phyloP scores from a whole-genome alignment of 2,113 vertebrate genomes.

The Tricholaema leucomelas region DNA sequence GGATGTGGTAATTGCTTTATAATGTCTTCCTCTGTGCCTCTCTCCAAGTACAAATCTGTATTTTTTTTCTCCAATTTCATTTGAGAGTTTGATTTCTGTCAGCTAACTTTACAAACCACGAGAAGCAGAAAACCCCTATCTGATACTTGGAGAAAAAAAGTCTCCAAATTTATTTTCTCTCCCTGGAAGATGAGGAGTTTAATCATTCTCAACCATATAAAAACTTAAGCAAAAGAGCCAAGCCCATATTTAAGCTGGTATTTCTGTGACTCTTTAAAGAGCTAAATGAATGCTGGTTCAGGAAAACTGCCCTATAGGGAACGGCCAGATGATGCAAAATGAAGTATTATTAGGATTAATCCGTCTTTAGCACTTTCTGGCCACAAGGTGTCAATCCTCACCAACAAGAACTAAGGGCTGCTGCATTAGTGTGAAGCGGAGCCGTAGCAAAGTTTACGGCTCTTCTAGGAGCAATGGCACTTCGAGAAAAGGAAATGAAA shows the following conservation, averaged over 20 bases:
- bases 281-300: neutral
- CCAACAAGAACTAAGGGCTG: neutral
- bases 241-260: neutral
- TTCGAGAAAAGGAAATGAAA: neutral
- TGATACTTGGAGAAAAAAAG: neutral
- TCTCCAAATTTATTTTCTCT: neutral
- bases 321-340: neutral
- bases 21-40: no score
- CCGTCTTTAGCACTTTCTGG: neutral
- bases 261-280: neutral
- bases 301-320: neutral
- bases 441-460: neutral
- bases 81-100: no score
- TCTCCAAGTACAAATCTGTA: no score
- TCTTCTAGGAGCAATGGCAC: neutral
- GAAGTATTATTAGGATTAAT: neutral
- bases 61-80: no score
- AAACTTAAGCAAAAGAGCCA: neutral
- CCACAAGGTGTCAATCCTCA: slow-evolving; percentile 63
- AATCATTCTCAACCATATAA: neutral
- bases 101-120: no score
- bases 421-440: neutral
- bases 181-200: neutral
- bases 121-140: neutral
- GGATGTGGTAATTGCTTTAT: no score